Conservation (phyloP, 2,888 invertebrate species). For the Eristalis intricaria region DNA sequence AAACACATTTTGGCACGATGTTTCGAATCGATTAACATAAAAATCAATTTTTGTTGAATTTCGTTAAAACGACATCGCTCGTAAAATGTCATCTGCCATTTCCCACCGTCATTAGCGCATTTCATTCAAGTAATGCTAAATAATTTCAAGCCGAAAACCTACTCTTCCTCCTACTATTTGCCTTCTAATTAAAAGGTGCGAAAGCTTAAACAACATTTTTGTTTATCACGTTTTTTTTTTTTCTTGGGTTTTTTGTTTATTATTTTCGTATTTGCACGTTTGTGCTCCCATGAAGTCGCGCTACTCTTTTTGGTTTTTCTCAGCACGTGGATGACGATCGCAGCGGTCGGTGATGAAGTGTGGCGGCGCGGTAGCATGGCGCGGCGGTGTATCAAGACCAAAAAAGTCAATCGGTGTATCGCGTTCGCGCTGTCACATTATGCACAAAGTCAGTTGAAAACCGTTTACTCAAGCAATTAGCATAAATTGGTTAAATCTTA, state of each 20-base stretch:
- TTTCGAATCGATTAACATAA: neutral
- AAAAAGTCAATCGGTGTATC: slow-evolving; percentile 32
- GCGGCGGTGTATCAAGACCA: neutral
- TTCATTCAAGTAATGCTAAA: slow-evolving; percentile 12
- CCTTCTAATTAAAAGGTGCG: slow-evolving; percentile 48
- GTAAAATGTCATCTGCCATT: slow-evolving; percentile 33
- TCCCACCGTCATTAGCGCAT: slow-evolving; percentile 30
- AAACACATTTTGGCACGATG: neutral
- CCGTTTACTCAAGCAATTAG: slow-evolving; percentile 74
- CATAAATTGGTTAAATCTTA: slow-evolving; percentile 74
- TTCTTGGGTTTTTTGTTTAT: slow-evolving; percentile 23
- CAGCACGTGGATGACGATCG: slow-evolving; percentile 23
- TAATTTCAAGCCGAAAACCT: slow-evolving; percentile 3
- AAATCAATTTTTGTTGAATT: neutral
- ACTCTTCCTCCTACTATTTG: slow-evolving; percentile 9
- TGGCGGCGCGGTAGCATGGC: neutral
- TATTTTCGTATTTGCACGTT: slow-evolving; percentile 68
- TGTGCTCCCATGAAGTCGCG: slow-evolving; percentile 51
- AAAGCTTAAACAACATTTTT: slow-evolving; percentile 33
- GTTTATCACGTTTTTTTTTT: slow-evolving; percentile 17
- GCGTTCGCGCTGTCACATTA: slow-evolving; percentile 9
- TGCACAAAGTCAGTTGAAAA: slow-evolving; percentile 55
- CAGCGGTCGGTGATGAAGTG: neutral
- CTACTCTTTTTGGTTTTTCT: slow-evolving; percentile 16
- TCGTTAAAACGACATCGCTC: neutral